Evolutionary conservation across 1,140 invertebrate genomes (phyloP).

Genomic region (Drosophila rhopaloa): DNA sequence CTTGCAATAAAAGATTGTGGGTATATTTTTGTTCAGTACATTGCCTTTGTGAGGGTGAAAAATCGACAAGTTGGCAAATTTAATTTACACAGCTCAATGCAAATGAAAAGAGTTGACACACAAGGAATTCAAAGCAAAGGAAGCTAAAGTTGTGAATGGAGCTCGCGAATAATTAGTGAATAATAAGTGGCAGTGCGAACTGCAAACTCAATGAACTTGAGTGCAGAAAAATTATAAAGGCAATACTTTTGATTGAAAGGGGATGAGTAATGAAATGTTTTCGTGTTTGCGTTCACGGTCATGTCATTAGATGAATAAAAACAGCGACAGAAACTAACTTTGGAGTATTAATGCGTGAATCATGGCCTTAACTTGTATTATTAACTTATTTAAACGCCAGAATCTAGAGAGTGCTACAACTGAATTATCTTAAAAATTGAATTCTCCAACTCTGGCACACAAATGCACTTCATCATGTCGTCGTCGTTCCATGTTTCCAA

Average conservation of each 20-base stretch:
- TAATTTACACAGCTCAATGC: slow-evolving; percentile 62
- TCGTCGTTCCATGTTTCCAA: neutral
- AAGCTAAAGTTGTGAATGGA: neutral
- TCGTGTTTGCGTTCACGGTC: slow-evolving; percentile 11
- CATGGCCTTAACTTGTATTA: slow-evolving; percentile 13
- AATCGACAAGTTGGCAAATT: slow-evolving; percentile 56
- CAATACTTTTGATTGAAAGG: neutral
- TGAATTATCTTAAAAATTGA: slow-evolving; percentile 3
- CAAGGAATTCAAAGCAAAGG: slow-evolving; percentile 12
- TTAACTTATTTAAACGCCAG: neutral
- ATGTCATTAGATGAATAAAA: neutral
- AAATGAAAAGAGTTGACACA: slow-evolving; percentile 17
- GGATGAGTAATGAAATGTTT: neutral
- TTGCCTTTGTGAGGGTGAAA: slow-evolving; percentile 8
- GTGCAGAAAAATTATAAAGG: neutral
- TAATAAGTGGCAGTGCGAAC: slow-evolving; percentile 4
- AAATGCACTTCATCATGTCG: slow-evolving; percentile 5
- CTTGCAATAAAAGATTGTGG: too few species aligned
- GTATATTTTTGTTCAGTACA: neutral
- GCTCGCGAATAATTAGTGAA: slow-evolving; percentile 24
- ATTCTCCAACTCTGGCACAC: neutral
- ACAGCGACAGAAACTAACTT: neutral
- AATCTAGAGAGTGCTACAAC: neutral
- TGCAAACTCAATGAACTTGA: slow-evolving; percentile 6
- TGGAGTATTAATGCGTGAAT: slow-evolving; percentile 8